These are phyloP conservation scores for Porites evermanni DNA, from an alignment of 92 coral and sea anemone genomes.

Conservation along the genomic window DNA sequence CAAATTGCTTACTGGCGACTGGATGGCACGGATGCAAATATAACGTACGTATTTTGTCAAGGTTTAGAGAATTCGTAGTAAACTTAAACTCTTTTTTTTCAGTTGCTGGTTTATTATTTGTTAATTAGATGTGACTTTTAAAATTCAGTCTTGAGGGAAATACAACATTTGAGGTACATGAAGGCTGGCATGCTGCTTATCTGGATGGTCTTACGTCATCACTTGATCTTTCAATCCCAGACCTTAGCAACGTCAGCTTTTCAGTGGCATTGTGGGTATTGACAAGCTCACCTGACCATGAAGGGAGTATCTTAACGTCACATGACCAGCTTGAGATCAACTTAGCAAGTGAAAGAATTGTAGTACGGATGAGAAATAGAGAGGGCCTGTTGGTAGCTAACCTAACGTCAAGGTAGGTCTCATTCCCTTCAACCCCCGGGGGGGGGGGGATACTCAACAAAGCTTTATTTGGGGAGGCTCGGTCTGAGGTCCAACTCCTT, in stretches of 20 bases:
- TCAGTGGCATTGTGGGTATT: constrained; percentile 24
- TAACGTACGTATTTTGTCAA: neutral
- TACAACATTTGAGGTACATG: neutral
- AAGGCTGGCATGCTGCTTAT: constrained; percentile 5
- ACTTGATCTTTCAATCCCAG: neutral
- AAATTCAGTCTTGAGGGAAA: neutral
- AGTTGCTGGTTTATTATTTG: no score
- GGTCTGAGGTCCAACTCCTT: no score
- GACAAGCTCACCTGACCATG: neutral
- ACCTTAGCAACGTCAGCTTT: neutral
- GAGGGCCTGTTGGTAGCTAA: neutral
- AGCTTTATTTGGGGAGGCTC: no score
- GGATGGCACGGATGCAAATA: neutral
- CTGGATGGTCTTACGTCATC: constrained; percentile 21
- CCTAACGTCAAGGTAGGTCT: neutral
- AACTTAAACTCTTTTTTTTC: neutral
- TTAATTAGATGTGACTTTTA: neutral
- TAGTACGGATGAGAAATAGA: neutral
- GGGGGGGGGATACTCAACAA: no score
- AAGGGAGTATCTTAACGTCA: neutral
- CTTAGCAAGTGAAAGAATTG: neutral
- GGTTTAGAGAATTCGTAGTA: no score
- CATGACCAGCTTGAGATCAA: constrained; percentile 1
- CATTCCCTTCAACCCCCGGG: no score
- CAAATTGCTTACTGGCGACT: constrained; percentile 6